Percentiles rank a stretch among this genome's conserved stretches.
These are phyloP conservation scores for Oxystoma pomonae DNA, from an alignment of 2,888 invertebrate species.

Conservation along the genomic window DNA sequence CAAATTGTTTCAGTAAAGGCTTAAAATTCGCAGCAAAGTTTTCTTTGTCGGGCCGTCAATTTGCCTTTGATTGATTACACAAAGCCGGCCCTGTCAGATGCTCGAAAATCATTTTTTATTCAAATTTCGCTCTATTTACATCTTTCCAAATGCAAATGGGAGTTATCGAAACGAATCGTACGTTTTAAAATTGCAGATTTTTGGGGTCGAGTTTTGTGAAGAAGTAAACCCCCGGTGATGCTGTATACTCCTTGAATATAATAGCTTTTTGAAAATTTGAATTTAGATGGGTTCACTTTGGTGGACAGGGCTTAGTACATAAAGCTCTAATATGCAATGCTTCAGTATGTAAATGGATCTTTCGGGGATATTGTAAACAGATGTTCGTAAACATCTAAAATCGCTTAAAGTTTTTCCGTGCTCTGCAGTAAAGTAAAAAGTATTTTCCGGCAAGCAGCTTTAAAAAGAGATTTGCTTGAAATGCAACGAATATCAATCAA, in stretches of 20 bases:
- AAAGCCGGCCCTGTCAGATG: slow-evolving; percentile 7
- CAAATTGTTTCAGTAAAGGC: background rate
- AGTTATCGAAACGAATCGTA: slow-evolving; percentile 7
- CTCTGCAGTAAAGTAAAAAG: background rate
- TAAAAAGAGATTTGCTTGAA: no score
- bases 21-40: background rate
- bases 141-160: slow-evolving; percentile 12
- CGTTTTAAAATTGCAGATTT: slow-evolving; percentile 6
- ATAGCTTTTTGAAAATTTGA: background rate
- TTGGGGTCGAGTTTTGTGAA: background rate
- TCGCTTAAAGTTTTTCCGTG: background rate
- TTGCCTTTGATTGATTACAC: slow-evolving; percentile 11
- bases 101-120: slow-evolving; percentile 12
- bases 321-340: background rate
- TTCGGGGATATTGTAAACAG: background rate
- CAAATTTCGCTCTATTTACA: slow-evolving; percentile 12
- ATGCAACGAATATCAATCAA: no score
- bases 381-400: background rate
- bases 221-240: background rate
- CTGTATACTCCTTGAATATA: background rate
- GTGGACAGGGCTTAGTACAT: background rate
- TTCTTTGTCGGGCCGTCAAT: slow-evolving; percentile 2
- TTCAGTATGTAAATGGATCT: background rate
- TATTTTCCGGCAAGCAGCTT: background rate
- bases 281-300: background rate